Evolutionary conservation across 2,888 invertebrate genomes (phyloP).

Genomic region (Dendrolimus pini): DNA sequence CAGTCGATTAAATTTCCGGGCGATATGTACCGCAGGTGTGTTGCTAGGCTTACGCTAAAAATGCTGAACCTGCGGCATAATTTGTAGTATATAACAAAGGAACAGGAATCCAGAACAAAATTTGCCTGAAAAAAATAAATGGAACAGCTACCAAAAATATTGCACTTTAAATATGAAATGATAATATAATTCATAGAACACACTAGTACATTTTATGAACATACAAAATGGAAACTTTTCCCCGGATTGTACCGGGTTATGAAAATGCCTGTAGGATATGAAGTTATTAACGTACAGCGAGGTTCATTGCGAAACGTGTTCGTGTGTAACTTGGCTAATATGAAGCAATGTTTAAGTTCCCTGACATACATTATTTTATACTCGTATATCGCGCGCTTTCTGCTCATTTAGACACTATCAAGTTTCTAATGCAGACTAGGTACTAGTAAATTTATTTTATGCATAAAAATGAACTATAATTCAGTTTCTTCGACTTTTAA

Average conservation of each 20-base stretch:
- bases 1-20: too few species aligned
- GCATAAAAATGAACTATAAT: too few species aligned
- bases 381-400: conserved; percentile 6
- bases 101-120: too few species aligned
- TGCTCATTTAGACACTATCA: conserved; percentile 2
- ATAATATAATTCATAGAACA: not conserved
- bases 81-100: too few species aligned
- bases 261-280: conserved; percentile 6
- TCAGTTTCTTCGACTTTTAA: too few species aligned
- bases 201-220: not conserved
- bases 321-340: conserved; percentile 18
- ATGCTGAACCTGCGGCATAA: too few species aligned
- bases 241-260: conserved; percentile 1
- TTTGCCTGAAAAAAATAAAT: too few species aligned
- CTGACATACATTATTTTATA: not conserved
- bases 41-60: too few species aligned
- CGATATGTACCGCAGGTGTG: too few species aligned
- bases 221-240: not conserved
- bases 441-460: too few species aligned
- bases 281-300: conserved; percentile 6
- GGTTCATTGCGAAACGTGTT: not conserved
- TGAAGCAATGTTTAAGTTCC: conserved; percentile 16
- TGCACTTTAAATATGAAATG: conserved; percentile 7
- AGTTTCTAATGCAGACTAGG: too few species aligned
- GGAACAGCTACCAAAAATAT: not conserved